phyloP scores from a whole-genome alignment of 53 echinoderm and acorn worm species.

The Antedon mediterranea region DNA sequence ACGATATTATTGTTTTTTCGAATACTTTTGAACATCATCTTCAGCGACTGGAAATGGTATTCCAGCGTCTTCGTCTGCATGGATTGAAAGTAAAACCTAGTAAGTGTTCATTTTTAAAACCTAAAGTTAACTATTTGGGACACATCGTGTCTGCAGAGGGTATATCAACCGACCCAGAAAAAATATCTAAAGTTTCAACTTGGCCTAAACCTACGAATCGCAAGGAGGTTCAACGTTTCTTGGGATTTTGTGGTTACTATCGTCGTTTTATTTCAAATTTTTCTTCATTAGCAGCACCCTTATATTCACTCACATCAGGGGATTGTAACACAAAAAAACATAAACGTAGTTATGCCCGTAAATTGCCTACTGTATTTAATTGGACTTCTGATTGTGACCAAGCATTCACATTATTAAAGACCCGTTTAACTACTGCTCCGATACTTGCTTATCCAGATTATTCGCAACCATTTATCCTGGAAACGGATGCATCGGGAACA shows the following conservation, averaged over 20 bases:
- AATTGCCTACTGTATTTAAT: neutral
- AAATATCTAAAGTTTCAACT: neutral
- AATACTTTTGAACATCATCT: slow-evolving; percentile 4
- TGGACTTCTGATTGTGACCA: neutral
- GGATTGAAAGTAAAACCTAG: slow-evolving; percentile 6
- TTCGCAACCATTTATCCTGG: slow-evolving; percentile 2
- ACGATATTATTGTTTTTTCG: slow-evolving; percentile 8
- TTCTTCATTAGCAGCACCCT: neutral
- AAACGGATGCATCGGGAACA: neutral
- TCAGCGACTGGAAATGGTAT: neutral
- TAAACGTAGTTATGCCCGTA: neutral
- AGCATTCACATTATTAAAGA: neutral
- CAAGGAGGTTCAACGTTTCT: neutral
- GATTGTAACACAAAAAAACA: neutral
- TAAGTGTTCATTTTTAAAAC: neutral
- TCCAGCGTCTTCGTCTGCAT: neutral
- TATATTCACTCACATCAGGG: neutral
- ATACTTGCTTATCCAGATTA: slow-evolving; percentile 3
- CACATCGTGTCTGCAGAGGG: slow-evolving; percentile 9
- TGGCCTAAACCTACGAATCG: slow-evolving; percentile 2
- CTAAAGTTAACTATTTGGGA: neutral
- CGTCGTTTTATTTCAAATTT: slow-evolving; percentile 5
- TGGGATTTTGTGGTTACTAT: slow-evolving; percentile 1
- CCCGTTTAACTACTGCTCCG: neutral
- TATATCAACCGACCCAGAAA: neutral